A percentile compares a stretch with the other conserved stretches of the same genome.
Evolutionary conservation across 1,140 invertebrate species (phyloP).

Genomic region (Cephus cinctus): DNA sequence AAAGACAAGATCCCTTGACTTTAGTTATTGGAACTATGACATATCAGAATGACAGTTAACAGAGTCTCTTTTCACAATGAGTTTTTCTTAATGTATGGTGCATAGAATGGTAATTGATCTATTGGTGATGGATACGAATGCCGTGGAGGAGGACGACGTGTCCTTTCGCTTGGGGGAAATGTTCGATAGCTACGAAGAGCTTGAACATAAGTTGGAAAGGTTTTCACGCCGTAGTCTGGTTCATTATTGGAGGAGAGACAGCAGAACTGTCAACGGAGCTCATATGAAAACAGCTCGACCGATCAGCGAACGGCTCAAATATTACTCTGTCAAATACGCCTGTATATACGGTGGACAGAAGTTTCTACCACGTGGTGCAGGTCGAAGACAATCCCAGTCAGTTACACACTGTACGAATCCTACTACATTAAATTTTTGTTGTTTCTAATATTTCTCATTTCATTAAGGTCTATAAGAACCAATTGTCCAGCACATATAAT

Average conservation of each 20-base stretch:
- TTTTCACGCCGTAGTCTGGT: constrained; percentile 49
- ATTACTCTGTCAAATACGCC: constrained; percentile 55
- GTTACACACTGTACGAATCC: constrained; percentile 12
- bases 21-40: too few relatives aligned
- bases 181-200: constrained; percentile 52
- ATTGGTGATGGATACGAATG: constrained; percentile 26
- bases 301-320: constrained; percentile 48
- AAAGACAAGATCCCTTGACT: too few relatives aligned
- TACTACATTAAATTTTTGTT: neutral
- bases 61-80: too few relatives aligned
- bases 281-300: constrained; percentile 54
- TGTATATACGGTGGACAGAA: constrained; percentile 55
- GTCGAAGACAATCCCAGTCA: constrained; percentile 49
- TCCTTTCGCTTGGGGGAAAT: constrained; percentile 48
- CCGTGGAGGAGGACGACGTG: constrained; percentile 30
- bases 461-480: constrained; percentile 47
- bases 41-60: too few relatives aligned
- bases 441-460: constrained; percentile 1
- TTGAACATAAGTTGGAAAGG: constrained; percentile 45
- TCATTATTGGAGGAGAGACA: constrained; percentile 54
- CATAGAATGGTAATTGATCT: too few relatives aligned
- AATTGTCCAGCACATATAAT: constrained; percentile 55
- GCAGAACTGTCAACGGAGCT: constrained; percentile 51
- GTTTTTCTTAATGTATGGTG: too few relatives aligned
- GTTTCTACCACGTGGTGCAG: constrained; percentile 48